These are phyloP conservation scores for Cephus runcator DNA, from an alignment of 2,888 invertebrate genomes.

Conservation along the genomic window DNA sequence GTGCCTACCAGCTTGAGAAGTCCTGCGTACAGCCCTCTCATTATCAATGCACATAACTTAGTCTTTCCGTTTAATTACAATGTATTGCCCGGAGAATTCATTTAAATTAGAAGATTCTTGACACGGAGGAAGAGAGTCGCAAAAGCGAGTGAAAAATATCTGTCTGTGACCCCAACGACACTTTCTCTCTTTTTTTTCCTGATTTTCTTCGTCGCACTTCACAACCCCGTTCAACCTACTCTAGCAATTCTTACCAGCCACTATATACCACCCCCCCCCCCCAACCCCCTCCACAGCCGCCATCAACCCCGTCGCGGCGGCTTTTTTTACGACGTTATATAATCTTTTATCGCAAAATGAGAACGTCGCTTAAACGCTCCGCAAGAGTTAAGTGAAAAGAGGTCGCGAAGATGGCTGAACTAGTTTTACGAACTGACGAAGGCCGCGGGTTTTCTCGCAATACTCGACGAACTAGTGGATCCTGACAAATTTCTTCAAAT, in stretches of 20 bases:
- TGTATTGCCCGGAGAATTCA: slow-evolving; percentile 17
- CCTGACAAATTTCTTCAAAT: background rate
- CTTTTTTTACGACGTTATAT: background rate
- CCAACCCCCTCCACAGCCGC: no score
- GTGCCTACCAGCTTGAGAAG: slow-evolving; percentile 3
- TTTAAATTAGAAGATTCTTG: slow-evolving; percentile 14
- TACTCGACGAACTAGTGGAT: background rate
- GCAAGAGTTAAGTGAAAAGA: background rate
- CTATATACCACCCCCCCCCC: background rate
- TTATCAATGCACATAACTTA: slow-evolving; percentile 20
- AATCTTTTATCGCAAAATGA: background rate
- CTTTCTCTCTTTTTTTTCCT: background rate
- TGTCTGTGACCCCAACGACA: background rate
- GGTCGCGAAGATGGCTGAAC: background rate
- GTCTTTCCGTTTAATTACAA: slow-evolving; percentile 17
- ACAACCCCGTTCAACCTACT: background rate
- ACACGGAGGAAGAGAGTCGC: background rate
- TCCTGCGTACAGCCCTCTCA: slow-evolving; percentile 1
- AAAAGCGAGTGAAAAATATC: background rate
- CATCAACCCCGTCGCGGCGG: background rate
- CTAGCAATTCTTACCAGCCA: background rate
- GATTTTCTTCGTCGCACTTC: background rate
- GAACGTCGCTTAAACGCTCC: background rate
- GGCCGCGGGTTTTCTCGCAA: background rate
- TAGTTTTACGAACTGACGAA: background rate